A percentile compares a stretch with the other conserved stretches of the same genome.
These are phyloP conservation scores for Actinia equina DNA, from an alignment of 64 coral and sea anemone genomes.

Conservation along the genomic window DNA sequence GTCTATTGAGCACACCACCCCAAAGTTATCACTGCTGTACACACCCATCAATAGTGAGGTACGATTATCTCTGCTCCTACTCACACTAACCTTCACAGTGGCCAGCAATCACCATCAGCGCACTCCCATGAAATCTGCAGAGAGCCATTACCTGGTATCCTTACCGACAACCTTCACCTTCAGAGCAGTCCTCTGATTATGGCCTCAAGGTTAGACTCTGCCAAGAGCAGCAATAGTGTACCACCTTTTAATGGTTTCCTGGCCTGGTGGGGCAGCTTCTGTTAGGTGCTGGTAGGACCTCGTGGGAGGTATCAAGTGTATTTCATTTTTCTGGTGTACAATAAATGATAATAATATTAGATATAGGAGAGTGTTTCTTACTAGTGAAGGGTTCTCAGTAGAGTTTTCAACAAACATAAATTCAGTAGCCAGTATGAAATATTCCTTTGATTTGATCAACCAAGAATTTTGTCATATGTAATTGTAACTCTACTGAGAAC, in stretches of 20 bases:
- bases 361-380: conserved; percentile 12
- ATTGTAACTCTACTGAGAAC: not conserved
- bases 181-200: conserved; percentile 3
- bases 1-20: not conserved
- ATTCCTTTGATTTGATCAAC: not conserved
- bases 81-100: conserved; percentile 5
- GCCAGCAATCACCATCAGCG: not conserved
- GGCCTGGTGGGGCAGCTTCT: conserved; percentile 8
- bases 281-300: not conserved
- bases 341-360: not conserved
- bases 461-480: not conserved
- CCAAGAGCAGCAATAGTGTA: not conserved
- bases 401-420: not conserved
- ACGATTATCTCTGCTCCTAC: not conserved
- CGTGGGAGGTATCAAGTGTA: not conserved
- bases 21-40: not conserved
- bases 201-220: not conserved
- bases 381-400: not conserved
- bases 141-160: conserved; percentile 6
- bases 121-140: not conserved
- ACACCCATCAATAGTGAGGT: not conserved
- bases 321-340: conserved; percentile 11
- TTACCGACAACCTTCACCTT: not conserved
- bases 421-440: not conserved
- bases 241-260: not conserved